phyloP scores from a whole-genome alignment of 2,113 vertebrate species.

The Malurus elegans region DNA sequence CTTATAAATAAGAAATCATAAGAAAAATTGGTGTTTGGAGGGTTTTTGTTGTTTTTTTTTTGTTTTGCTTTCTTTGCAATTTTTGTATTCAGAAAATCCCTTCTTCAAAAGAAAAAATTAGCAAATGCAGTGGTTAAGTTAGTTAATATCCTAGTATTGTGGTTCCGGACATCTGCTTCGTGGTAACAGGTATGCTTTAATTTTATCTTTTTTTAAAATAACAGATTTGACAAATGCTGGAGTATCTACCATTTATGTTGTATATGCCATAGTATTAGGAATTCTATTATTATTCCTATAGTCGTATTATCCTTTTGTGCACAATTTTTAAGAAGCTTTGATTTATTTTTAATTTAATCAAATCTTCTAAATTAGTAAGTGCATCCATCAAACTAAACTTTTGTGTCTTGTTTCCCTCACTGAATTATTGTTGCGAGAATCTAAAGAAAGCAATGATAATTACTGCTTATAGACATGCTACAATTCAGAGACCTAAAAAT shows the following conservation, averaged over 20 bases:
- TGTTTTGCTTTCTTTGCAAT: background rate
- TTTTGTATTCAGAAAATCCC: background rate
- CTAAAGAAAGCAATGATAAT: background rate
- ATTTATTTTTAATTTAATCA: background rate
- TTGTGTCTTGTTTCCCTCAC: background rate
- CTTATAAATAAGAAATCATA: background rate
- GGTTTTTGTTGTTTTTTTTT: rapidly evolving
- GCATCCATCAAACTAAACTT: background rate
- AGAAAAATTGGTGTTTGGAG: background rate
- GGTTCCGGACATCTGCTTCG: background rate
- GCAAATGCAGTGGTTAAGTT: background rate
- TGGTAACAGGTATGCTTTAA: background rate
- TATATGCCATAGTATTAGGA: background rate
- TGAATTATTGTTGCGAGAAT: background rate
- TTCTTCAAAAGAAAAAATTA: background rate
- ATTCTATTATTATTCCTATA: background rate
- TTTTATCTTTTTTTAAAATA: background rate
- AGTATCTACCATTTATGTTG: background rate
- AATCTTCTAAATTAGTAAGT: background rate
- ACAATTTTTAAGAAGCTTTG: background rate
- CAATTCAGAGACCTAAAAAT: background rate
- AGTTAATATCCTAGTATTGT: background rate
- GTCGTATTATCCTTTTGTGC: background rate
- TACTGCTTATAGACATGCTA: background rate
- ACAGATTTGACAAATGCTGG: background rate